A percentile compares a stretch with the other conserved stretches of the same genome.
These are phyloP conservation scores for Poecilia gillii DNA, from an alignment of 2,797 vertebrate genomes.

Conservation along the genomic window DNA sequence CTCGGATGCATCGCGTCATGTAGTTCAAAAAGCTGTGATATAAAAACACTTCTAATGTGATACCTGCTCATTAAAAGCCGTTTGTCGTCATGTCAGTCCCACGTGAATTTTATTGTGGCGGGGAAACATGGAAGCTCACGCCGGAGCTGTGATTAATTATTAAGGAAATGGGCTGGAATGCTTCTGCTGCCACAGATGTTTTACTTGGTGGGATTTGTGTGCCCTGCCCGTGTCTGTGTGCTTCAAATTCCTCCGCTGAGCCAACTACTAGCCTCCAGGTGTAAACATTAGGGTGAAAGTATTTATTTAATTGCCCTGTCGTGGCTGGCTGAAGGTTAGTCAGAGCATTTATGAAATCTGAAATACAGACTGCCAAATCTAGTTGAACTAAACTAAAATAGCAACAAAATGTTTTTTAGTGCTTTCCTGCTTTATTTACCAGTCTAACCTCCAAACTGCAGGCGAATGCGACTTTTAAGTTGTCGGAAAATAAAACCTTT, in stretches of 20 bases:
- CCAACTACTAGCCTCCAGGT: background rate
- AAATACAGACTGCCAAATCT: background rate
- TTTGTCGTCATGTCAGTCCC: background rate
- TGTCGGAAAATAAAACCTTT: slow-evolving; percentile 21
- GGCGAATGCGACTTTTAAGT: background rate
- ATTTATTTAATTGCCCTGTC: background rate
- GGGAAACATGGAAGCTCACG: background rate
- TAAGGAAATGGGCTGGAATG: slow-evolving; percentile 4
- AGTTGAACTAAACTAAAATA: background rate
- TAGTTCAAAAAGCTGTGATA: background rate
- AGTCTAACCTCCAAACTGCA: background rate
- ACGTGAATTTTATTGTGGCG: background rate
- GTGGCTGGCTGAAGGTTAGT: background rate
- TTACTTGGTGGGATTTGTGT: slow-evolving; percentile 8
- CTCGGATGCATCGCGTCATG: background rate
- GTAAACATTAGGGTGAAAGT: background rate
- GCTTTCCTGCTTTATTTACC: background rate
- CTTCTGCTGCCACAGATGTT: background rate
- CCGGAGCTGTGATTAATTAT: background rate
- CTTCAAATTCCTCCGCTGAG: slow-evolving; percentile 1
- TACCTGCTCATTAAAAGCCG: background rate
- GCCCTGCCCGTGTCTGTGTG: slow-evolving; percentile 4
- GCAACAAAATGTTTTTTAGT: background rate
- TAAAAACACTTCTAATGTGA: background rate
- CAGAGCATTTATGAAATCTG: background rate